These are phyloP conservation scores for Pasiphila rectangulata DNA, from an alignment of 2,888 invertebrate genomes.

Conservation along the genomic window DNA sequence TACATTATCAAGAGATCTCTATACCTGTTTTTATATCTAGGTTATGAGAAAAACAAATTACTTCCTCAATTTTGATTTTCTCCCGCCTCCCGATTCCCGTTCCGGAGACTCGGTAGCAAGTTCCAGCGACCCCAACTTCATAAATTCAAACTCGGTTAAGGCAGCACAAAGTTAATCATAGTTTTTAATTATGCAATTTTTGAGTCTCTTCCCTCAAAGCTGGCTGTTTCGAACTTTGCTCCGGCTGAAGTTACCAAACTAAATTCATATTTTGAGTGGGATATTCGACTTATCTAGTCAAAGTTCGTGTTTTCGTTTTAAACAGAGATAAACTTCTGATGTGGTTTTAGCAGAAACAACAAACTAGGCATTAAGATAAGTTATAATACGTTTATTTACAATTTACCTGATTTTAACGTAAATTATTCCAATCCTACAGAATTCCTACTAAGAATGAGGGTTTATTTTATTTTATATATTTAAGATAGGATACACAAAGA, in stretches of 20 bases:
- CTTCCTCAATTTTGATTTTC: neutral
- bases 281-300: constrained; percentile 3
- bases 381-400: too few species aligned
- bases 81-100: neutral
- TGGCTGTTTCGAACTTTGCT: constrained; percentile 21
- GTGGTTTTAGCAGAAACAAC: neutral
- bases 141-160: constrained; percentile 50
- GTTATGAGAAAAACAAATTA: too few species aligned
- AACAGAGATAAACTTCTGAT: neutral
- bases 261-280: constrained; percentile 19
- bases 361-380: too few species aligned
- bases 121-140: constrained; percentile 36
- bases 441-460: too few species aligned
- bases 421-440: too few species aligned
- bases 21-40: too few species aligned
- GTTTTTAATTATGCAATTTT: constrained; percentile 53
- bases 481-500: too few species aligned
- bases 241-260: constrained; percentile 21
- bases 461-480: too few species aligned
- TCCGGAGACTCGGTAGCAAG: neutral
- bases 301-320: constrained; percentile 4
- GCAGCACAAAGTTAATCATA: constrained; percentile 45
- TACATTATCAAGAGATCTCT: too few species aligned
- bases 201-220: constrained; percentile 38
- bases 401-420: too few species aligned